phyloP scores from a whole-genome alignment of 2,113 vertebrate genomes.

The Orcinus orca region DNA sequence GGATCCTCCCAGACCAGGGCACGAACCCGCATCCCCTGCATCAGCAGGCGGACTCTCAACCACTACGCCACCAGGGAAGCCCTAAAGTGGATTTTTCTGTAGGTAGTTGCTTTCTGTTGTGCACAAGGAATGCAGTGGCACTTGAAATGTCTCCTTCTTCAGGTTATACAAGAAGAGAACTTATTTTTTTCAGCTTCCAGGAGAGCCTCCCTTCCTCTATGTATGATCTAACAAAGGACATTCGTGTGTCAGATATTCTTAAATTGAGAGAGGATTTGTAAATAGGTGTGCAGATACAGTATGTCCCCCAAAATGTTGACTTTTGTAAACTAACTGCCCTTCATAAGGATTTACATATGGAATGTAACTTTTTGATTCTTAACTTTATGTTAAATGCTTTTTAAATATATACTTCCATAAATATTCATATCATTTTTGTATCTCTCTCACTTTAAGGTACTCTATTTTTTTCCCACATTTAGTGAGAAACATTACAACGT shows the following conservation, averaged over 20 bases:
- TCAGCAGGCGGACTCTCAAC: no score
- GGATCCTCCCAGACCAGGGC: no score
- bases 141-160: background rate
- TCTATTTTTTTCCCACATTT: background rate
- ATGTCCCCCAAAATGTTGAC: background rate
- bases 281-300: background rate
- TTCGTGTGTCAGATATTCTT: background rate
- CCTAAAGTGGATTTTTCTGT: background rate
- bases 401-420: background rate
- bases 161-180: background rate
- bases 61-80: no score
- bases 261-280: background rate
- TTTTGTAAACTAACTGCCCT: background rate
- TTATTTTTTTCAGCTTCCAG: background rate
- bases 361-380: constrained; percentile 8
- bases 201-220: background rate
- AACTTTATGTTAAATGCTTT: background rate
- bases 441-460: background rate
- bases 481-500: background rate
- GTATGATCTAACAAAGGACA: background rate
- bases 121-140: background rate
- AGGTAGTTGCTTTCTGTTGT: background rate
- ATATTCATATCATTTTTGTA: background rate
- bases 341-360: background rate
- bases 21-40: no score